A percentile compares a stretch with the other conserved stretches of the same genome.
Evolutionary conservation across 2,113 vertebrate species (phyloP).

Genomic region (Jaculus jaculus): DNA sequence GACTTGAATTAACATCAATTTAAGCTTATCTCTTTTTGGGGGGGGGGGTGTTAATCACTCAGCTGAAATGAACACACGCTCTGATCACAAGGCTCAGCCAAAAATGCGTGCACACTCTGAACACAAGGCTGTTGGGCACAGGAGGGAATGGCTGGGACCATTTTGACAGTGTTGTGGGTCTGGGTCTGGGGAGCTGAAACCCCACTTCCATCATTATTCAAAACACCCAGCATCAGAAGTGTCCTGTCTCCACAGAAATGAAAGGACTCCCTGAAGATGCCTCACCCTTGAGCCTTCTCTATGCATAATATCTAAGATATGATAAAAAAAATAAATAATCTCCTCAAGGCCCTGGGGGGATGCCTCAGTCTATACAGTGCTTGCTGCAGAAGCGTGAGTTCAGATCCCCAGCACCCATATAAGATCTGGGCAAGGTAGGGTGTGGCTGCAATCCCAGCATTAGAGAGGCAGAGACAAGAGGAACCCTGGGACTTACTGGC

Average conservation of each 20-base stretch:
- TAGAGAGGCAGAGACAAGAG: too few relatives aligned
- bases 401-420: too few relatives aligned
- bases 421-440: too few relatives aligned
- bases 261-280: not conserved
- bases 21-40: not conserved
- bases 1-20: not conserved
- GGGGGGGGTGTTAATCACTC: not conserved
- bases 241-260: not conserved
- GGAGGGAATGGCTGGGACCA: not conserved
- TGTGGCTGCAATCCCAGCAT: too few relatives aligned
- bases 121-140: not conserved
- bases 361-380: too few relatives aligned
- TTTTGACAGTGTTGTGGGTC: not conserved
- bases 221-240: rapidly evolving
- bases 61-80: not conserved
- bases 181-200: not conserved
- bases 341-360: too few relatives aligned
- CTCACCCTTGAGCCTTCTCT: not conserved
- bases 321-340: too few relatives aligned
- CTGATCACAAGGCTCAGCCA: not conserved
- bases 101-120: rapidly evolving
- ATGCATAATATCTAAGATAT: too few relatives aligned
- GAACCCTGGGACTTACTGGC: too few relatives aligned
- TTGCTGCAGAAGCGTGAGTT: too few relatives aligned
- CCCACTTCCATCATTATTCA: not conserved